Percentiles rank a stretch among this genome's conserved stretches.
Conservation (phyloP, 2,888 invertebrate species). For the Alviniconcha strummeri region DNA sequence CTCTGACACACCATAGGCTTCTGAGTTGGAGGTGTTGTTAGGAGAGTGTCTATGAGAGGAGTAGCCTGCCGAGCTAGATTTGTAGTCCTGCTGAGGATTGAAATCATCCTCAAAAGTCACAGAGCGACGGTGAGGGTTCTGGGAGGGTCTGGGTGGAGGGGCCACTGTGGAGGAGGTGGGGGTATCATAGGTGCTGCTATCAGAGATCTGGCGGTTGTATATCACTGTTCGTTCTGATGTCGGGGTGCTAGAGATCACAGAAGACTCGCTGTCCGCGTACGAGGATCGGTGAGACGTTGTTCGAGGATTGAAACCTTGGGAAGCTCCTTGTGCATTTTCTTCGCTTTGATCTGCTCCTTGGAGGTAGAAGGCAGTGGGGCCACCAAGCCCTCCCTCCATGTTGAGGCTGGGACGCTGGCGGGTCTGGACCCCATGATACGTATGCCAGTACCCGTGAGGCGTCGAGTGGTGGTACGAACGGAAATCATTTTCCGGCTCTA, state of each 20-base stretch:
- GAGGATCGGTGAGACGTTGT: conserved; percentile 59
- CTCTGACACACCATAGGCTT: conserved; percentile 20
- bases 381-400: conserved; percentile 49
- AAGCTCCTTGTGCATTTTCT: conserved; percentile 33
- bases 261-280: conserved; percentile 59
- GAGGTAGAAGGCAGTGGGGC: conserved; percentile 21
- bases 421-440: conserved; percentile 89
- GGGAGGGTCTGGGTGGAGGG: conserved; percentile 43
- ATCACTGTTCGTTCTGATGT: conserved; percentile 57
- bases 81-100: conserved; percentile 52
- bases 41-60: conserved; percentile 84
- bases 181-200: conserved; percentile 66
- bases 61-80: conserved; percentile 32
- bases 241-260: conserved; percentile 46
- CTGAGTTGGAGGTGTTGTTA: conserved; percentile 82
- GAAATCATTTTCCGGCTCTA: conserved; percentile 65
- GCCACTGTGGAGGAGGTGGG: conserved; percentile 39
- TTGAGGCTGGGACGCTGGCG: conserved; percentile 74
- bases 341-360: conserved; percentile 34
- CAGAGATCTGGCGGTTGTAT: conserved; percentile 64
- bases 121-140: conserved; percentile 63
- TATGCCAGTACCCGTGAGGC: conserved; percentile 78
- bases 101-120: conserved; percentile 72
- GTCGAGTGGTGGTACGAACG: conserved; percentile 53
- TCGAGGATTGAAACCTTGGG: conserved; percentile 35